Conservation (phyloP, 2,888 invertebrate genomes). For the Lepidocyrtinus sp. region DNA sequence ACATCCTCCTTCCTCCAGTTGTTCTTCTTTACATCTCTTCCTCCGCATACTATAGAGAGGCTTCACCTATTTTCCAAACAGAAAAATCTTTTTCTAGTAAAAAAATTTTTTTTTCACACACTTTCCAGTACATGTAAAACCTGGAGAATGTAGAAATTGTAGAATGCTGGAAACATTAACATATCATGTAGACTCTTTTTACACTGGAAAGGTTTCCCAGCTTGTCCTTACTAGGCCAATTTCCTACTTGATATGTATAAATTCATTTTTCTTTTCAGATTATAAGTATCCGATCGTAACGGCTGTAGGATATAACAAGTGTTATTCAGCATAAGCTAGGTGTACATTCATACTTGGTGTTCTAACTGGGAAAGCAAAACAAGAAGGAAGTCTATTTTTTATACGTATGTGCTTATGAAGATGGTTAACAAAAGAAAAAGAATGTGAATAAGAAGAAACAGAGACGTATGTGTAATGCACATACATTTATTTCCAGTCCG, state of each 20-base stretch:
- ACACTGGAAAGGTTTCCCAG: background rate
- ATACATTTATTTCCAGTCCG: background rate
- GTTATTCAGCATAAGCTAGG: constrained; percentile 15
- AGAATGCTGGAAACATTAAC: constrained; percentile 8
- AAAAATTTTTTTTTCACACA: background rate
- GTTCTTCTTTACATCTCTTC: background rate
- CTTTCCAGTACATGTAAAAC: background rate
- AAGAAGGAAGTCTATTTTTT: constrained; percentile 21
- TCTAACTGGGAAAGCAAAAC: constrained; percentile 4
- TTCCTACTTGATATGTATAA: background rate
- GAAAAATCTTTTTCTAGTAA: background rate
- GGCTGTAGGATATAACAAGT: constrained; percentile 14
- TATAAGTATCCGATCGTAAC: no score
- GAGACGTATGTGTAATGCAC: background rate
- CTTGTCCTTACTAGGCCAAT: background rate
- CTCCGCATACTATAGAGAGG: background rate
- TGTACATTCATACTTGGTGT: constrained; percentile 25
- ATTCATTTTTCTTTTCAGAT: background rate
- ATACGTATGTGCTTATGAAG: background rate
- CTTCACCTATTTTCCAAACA: background rate
- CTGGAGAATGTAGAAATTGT: background rate
- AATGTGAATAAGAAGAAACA: background rate
- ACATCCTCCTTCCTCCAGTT: constrained; percentile 16
- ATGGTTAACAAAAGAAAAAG: background rate
- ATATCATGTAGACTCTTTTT: background rate